Evolutionary conservation across 2,888 invertebrate species (phyloP), one percentile per base, ranked within the genome.

Genomic region (Coelogynopora nodosa): DNA sequence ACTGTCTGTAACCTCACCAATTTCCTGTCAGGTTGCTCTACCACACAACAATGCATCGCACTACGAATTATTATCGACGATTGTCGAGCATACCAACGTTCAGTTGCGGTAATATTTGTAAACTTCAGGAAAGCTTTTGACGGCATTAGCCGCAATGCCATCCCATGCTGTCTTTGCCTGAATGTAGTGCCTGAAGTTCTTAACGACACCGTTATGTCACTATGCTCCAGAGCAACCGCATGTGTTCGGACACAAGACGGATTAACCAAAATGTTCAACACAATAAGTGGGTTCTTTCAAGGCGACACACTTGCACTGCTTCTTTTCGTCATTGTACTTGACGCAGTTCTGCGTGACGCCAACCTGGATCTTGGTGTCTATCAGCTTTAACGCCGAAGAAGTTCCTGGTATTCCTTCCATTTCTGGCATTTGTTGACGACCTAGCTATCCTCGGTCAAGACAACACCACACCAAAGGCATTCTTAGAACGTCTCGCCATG

Each of bases 171-270:
- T 26, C 74, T 74, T 74, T 26, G 74, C 5, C 74, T 74, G 27
- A 10, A 74, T 26, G 74, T 10, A 26, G 74, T 74, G 27, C 74
- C 74, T 74, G 74, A 74, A 23, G 23, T 74, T 26, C 74, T 74
- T n/a, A n/a, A n/a, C n/a, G n/a, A 74, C 74, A n/a, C 74, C 5
- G 74, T 74, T 74, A 74, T n/a, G n/a, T n/a, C n/a, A 74, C 74
- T 74, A 2, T 74, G 27, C 74, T 13, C 74, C 27, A 26, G 74
- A 74, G 23, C 74, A 23, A n/a, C 74, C 27, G 74, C 74, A 5
- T 23, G 74, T 26, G 74, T 74, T 2, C 74, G 74, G 23, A 74
- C 74, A 74, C 74, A 23, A 74, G 23, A 74, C 23, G n/a, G n/a
- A n/a, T n/a, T n/a, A n/a, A n/a, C n/a, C n/a, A n/a, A n/a, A n/a